Evolutionary conservation across 2,113 vertebrate species (phyloP).

Genomic region (Cisticola juncidis): DNA sequence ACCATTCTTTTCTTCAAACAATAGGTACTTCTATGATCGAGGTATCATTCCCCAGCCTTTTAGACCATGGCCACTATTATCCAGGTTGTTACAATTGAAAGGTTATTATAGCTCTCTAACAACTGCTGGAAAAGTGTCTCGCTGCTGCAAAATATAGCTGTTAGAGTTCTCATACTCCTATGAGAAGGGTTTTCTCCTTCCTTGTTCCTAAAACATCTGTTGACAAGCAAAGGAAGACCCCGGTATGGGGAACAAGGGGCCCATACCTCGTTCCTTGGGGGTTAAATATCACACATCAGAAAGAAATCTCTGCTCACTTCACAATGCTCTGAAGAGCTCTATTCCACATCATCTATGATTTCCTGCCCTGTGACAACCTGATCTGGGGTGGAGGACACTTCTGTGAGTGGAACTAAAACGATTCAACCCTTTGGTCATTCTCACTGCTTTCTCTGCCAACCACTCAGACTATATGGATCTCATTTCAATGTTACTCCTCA

Average conservation of each 20-base stretch:
- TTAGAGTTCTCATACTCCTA: neutral
- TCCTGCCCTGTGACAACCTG: neutral
- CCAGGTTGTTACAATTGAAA: conserved; percentile 49
- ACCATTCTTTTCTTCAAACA: conserved; percentile 62
- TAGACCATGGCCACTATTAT: conserved; percentile 33
- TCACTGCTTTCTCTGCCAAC: neutral
- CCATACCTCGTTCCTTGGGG: neutral
- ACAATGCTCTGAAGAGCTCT: neutral
- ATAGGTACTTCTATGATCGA: conserved; percentile 38
- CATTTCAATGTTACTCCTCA: neutral
- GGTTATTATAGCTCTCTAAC: conserved; percentile 39
- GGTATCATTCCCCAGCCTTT: conserved; percentile 16
- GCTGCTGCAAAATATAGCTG: conserved; percentile 8
- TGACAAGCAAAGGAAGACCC: conserved; percentile 27
- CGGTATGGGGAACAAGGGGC: neutral
- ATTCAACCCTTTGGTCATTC: neutral
- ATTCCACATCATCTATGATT: neutral
- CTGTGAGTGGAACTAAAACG: neutral
- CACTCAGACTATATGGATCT: neutral
- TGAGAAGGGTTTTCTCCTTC: neutral
- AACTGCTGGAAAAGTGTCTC: conserved; percentile 15
- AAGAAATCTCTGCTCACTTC: neutral
- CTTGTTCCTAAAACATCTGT: neutral
- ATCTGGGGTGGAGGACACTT: neutral
- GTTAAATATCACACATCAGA: neutral